Base-by-base conservation (phyloP, 2,888 invertebrate genomes). In the Leptinotarsa tumamoca region DNA sequence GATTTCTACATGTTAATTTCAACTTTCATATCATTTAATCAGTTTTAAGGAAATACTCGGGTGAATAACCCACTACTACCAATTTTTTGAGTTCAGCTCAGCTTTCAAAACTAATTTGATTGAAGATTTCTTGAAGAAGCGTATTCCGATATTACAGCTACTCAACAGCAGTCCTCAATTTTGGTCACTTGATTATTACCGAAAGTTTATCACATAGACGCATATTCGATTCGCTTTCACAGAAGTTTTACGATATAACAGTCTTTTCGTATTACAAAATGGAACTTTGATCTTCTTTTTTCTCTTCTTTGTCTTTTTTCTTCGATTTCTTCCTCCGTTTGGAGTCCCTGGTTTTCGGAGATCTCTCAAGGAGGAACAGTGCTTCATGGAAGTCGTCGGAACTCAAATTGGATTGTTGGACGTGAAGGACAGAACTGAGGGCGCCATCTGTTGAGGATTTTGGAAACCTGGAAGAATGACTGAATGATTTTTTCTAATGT, bases 371-470 rank as follows among this genome's bases (percentile, higher is more conserved):
- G 43, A 91, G 86, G 80, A 91, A 91, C 27, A 91, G 85, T 27
- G 91, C 90, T 84, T 91, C 91, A 83, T 91, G 91, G 82, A 91
- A 91, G 84, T 91, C 90, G 82, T 91, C 91, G 5, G 91, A 90
- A 82, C 90, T 90, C 33, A 90, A 84, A 83, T 90, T 91, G 23
- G 90, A 90, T 80, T 91, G 91, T 84, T 91, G 90, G 50, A 91
- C 90, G 83, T 91, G 90, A 70, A 91, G 86, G 63, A 91, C 90
- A 2, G 90, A 91, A 84, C 90, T 91, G n/a, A 91, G 86, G 61
- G 90, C 90, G 4, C 91, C 90, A 80, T 91, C 91, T 17, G 91
- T 91, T 23, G 91, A 90, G 10, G 91, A 91, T 84, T 90, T 90
- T 18, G 90, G 90, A 84, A 91, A 91, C 77, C 90, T 87, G 82